Percentiles rank a stretch among this genome's conserved stretches.
Evolutionary conservation across 2,113 vertebrate species (phyloP).

Genomic region (Caretta caretta): DNA sequence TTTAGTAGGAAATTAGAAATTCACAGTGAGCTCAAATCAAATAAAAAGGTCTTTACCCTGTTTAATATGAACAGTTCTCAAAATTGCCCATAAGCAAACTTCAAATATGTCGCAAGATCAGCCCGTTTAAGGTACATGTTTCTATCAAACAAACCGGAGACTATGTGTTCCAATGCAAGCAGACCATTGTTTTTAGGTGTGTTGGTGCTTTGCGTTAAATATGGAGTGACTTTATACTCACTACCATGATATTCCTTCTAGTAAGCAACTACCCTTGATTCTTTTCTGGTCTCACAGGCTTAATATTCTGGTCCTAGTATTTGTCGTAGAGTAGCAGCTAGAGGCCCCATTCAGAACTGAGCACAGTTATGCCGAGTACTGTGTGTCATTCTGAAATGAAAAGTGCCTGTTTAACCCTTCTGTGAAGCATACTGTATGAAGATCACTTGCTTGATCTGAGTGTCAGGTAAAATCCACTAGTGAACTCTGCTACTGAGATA

Average conservation of each 20-base stretch:
- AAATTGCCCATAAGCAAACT: not conserved
- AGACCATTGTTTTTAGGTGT: not conserved
- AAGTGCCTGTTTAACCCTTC: not conserved
- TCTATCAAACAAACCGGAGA: not conserved
- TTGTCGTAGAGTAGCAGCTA: not conserved
- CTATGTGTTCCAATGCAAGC: not conserved
- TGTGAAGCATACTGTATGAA: not conserved
- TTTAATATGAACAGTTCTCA: not conserved
- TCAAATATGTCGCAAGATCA: not conserved
- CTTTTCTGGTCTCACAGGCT: not conserved
- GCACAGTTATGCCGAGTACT: not conserved
- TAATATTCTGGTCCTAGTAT: not conserved
- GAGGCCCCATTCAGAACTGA: not conserved
- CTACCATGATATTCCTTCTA: not conserved
- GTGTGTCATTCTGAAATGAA: not conserved
- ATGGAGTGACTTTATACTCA: not conserved
- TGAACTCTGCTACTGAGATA: not conserved
- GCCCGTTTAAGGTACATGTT: not conserved
- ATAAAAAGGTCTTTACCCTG: not conserved
- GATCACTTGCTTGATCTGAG: not conserved
- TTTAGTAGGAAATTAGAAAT: not conserved
- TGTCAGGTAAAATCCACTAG: not conserved
- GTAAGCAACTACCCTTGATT: not conserved
- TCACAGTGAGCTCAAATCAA: not conserved
- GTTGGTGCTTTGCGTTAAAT: not conserved